Evolutionary conservation across 2,888 invertebrate species (phyloP), one percentile per base, ranked within the genome.

Genomic region (Punctoribates punctum): DNA sequence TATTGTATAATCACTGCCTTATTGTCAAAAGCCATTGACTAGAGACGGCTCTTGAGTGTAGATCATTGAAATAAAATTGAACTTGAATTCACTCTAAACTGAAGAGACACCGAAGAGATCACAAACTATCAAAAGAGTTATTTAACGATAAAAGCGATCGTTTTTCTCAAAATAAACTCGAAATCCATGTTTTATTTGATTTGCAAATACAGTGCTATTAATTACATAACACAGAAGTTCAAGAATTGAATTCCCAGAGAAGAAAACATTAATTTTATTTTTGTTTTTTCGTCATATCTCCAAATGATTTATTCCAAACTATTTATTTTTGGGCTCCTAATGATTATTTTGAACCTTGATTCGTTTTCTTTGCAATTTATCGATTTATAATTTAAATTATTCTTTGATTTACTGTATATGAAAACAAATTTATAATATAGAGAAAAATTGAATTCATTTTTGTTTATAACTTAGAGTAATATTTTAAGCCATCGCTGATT

Each of bases 1-100:
- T 67, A 67, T 67, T 67, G 67, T 67, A 67, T 67, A 67, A 67
- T 67, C 67, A 38, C 17, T 38, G 38, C 17, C 38, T 67, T 67
- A 67, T 67, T 67, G 38, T 67, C 67, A 38, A 67, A 11, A 34
- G 67, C 38, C 34, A 34, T 67, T 67, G 13, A 67, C 9, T 3
- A 60, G 13, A n/a, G 23, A 60, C 60, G 60, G 38, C 62, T 65
- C 38, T 62, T 27, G 29, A 62, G 67, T 34, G 34, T 38, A 17
- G 38, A 62, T 62, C n/a, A 38, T 67, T 67, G 67, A 67, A 67
- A 13, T 67, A 67, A 38, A 34, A 25, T 15, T n/a, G 34, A 67
- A 38, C 34, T 8, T 34, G 15, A 34, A 34, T 34, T 34, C 4
- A 34, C 8, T 34, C 34, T 34, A 34, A 34, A 34, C 34, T 34